These are phyloP conservation scores for Coptotermes formosanus DNA, from an alignment of 1,140 invertebrate species.

Conservation along the genomic window DNA sequence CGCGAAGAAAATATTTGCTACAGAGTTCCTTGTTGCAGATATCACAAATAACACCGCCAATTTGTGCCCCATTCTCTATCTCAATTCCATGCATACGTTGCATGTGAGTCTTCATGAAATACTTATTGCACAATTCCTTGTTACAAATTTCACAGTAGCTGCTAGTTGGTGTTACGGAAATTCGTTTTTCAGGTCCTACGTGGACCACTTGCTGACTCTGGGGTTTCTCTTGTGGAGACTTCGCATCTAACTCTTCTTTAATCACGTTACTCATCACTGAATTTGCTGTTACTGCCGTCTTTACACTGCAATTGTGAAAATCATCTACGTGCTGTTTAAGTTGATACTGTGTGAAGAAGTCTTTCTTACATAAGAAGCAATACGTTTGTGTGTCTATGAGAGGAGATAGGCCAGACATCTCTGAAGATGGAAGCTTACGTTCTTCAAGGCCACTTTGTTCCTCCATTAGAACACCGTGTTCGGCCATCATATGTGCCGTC, in stretches of 20 bases:
- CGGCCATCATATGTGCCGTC: conserved; percentile 59
- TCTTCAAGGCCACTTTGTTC: conserved; percentile 43
- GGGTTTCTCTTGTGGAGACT: neutral
- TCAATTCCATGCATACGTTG: conserved; percentile 98
- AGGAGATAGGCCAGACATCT: neutral
- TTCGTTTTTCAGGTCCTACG: conserved; percentile 26
- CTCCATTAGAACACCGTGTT: conserved; percentile 54
- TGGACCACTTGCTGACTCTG: neutral
- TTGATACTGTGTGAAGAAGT: conserved; percentile 60
- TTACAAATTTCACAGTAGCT: conserved; percentile 99
- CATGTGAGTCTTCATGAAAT: conserved; percentile 99
- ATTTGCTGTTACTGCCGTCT: neutral
- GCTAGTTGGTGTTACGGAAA: conserved; percentile 63
- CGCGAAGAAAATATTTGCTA: conserved; percentile 95
- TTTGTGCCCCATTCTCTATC: conserved; percentile 85
- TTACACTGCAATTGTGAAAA: conserved; percentile 38
- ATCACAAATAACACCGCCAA: conserved; percentile 91
- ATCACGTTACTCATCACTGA: neutral
- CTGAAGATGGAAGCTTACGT: conserved; percentile 33
- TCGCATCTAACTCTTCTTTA: neutral
- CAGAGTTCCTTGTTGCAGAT: conserved; percentile 97
- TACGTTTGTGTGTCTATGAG: conserved; percentile 9
- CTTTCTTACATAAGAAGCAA: conserved; percentile 55
- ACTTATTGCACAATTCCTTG: conserved; percentile 99
- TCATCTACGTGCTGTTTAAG: conserved; percentile 60